Evolutionary conservation across 2,797 vertebrate genomes (phyloP).

Genomic region (Catamblyrhynchus diadema): DNA sequence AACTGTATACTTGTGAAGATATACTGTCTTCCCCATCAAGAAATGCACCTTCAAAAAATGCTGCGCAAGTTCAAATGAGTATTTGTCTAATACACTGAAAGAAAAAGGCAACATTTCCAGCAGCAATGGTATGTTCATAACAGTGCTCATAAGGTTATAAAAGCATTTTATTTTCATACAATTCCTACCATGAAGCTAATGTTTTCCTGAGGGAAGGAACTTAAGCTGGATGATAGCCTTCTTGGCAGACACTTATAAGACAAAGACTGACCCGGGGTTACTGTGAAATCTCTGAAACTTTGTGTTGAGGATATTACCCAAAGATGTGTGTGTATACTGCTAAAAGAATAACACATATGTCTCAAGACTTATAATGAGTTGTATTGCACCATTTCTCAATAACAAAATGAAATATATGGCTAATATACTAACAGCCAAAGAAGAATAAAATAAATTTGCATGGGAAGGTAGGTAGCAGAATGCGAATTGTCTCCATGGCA

Average conservation of each 20-base stretch:
- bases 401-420: neutral
- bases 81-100: neutral
- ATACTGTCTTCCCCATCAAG: neutral
- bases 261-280: neutral
- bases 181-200: neutral
- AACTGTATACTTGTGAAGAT: neutral
- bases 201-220: neutral
- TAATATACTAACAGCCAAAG: neutral
- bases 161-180: neutral
- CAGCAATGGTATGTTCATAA: neutral
- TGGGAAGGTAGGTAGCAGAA: neutral
- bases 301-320: neutral
- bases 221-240: neutral
- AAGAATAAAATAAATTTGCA: neutral
- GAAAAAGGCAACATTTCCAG: neutral
- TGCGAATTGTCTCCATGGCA: neutral
- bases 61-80: neutral
- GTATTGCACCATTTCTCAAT: neutral
- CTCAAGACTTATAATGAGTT: neutral
- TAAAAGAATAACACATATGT: neutral
- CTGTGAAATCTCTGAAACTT: neutral
- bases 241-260: neutral
- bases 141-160: neutral
- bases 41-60: neutral
- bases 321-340: neutral